Evolutionary conservation across 2,888 invertebrate species (phyloP), one percentile per base, ranked within the genome.

Genomic region (Schrankia costaestrigalis): DNA sequence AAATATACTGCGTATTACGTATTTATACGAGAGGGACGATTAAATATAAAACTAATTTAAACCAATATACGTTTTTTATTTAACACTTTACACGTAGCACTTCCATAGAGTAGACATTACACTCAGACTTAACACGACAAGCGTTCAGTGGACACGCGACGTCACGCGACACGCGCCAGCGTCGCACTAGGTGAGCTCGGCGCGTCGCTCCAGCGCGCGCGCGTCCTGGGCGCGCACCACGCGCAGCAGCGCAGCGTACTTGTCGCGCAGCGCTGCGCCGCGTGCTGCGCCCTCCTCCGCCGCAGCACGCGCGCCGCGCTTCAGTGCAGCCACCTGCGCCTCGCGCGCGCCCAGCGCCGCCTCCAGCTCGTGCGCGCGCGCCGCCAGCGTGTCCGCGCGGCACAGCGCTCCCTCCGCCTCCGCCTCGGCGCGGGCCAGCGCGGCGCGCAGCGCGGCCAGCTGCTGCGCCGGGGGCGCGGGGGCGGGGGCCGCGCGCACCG

Each of bases 261-360:
- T 91, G 55, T 90, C 90, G 51, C 87, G 89, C 41, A 90, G 76
- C 7, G 90, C 90, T 90, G 83, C 57, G 90, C 89, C 58, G 89
- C 86, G 62, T 25, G 25, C 25, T n/a, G n/a, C n/a, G n/a, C 90
- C 90, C 63, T 92, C 92, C 52, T 92, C 92, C 41, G 11, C 28
- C 25, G 17, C n/a, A 18, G 10, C 15, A 8, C 46, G 76, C 65
- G 52, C 90, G 69, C 52, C 90, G 74, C 56, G 84, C 78, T 60
- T 78, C 57, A 72, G 58, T 63, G 70, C 72, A 6, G 90, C 76
- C 46, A 91, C 83, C 23, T 80, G 74, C 46, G 85, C 74, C 40
- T 77, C 75, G 53, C 78, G 74, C 63, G 72, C 55, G 30, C 55
- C 57, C 59, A 71, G 58, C 55, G 61, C 52, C 41, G 69, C 57